These are phyloP conservation scores for Eumacrocentrus americanus DNA, from an alignment of 2,888 invertebrate genomes.

Conservation along the genomic window DNA sequence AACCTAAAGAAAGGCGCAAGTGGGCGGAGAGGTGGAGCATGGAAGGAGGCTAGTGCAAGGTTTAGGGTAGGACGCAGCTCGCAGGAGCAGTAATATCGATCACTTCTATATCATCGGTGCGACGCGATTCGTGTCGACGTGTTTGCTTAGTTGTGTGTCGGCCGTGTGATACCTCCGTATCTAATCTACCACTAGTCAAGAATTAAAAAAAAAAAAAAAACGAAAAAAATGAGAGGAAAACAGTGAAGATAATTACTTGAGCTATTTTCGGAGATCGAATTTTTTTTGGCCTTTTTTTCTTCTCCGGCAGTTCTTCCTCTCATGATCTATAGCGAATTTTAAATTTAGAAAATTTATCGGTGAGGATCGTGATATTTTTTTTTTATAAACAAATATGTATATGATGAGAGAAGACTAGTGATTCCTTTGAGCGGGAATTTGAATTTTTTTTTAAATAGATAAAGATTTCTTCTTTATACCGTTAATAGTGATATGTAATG, in stretches of 20 bases:
- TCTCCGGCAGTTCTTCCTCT: not conserved
- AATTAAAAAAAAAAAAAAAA: too few relatives aligned
- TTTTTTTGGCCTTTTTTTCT: not conserved
- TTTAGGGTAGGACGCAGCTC: slow-evolving; percentile 46
- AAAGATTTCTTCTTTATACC: not conserved
- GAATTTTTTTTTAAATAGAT: not conserved
- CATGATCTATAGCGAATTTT: not conserved
- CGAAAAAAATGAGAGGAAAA: too few relatives aligned
- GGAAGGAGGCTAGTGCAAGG: slow-evolving; percentile 40
- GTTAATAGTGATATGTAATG: not conserved
- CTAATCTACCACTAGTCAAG: not conserved
- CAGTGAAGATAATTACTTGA: too few relatives aligned
- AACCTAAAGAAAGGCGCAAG: too few relatives aligned
- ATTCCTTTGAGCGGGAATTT: not conserved
- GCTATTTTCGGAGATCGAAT: too few relatives aligned
- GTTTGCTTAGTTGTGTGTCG: slow-evolving; percentile 14
- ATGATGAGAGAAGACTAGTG: too few relatives aligned
- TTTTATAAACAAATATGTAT: too few relatives aligned
- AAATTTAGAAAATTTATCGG: too few relatives aligned
- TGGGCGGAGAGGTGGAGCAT: not conserved
- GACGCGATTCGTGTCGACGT: slow-evolving; percentile 38
- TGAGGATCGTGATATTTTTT: too few relatives aligned
- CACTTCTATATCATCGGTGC: slow-evolving; percentile 41
- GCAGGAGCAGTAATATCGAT: slow-evolving; percentile 61
- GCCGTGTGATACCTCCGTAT: not conserved